Percentiles rank a stretch among this genome's conserved stretches.
Evolutionary conservation across 2,888 invertebrate species (phyloP).

Genomic region (Leptothorax acervorum): DNA sequence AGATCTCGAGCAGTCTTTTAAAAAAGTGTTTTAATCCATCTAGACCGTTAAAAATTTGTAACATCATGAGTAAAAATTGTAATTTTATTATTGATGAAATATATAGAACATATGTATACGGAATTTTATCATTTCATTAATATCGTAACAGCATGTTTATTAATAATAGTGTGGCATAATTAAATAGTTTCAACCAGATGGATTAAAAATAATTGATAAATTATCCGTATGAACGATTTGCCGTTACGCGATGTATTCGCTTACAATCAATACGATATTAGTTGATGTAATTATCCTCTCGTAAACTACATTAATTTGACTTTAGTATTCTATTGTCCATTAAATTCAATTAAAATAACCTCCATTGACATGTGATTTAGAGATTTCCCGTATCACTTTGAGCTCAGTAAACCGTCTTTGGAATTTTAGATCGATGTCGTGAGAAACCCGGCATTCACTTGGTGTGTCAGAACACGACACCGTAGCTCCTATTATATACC

Average conservation of each 20-base stretch:
- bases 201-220: constrained; percentile 47
- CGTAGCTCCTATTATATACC: constrained; percentile 79
- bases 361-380: background rate
- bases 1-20: background rate
- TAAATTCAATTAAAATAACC: constrained; percentile 23
- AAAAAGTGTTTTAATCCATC: background rate
- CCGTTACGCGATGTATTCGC: background rate
- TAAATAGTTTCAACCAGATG: background rate
- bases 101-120: no score
- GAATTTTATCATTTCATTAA: constrained; percentile 26
- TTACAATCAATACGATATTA: constrained; percentile 44
- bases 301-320: constrained; percentile 25
- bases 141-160: constrained; percentile 7
- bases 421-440: constrained; percentile 75
- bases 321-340: background rate
- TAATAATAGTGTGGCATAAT: constrained; percentile 23
- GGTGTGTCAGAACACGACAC: constrained; percentile 73
- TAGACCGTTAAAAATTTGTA: background rate
- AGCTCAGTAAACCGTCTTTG: constrained; percentile 34
- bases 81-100: constrained; percentile 13
- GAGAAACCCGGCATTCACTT: constrained; percentile 66
- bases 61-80: background rate
- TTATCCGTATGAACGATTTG: background rate
- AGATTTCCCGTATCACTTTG: constrained; percentile 55
- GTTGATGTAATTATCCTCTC: constrained; percentile 38